Base-by-base conservation (phyloP, 1,140 invertebrate species). In the Drosophila sucinea region DNA sequence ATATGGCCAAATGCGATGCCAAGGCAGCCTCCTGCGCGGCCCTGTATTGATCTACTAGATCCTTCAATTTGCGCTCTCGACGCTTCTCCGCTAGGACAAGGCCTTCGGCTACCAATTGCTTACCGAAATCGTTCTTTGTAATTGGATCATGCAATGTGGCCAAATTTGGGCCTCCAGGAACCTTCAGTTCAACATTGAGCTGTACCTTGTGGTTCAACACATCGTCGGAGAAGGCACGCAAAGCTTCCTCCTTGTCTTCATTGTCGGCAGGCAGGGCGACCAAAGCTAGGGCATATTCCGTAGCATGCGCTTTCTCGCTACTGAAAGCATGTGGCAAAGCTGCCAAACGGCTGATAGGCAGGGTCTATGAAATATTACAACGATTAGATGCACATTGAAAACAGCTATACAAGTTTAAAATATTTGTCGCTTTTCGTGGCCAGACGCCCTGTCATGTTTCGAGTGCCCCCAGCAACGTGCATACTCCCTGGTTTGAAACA, bases 21-120 rank as follows among this genome's bases (percentile, higher is more conserved):
- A 97, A 96, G 3, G 98, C 98, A 61, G 95, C 93, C 71, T 97
- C 95, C 92, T 99, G 96, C 10, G 97, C 97, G 40, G 94, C 94
- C 72, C 94, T 94, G 92, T 99, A 99, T 65, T 98, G 96, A 35
- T 94, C 94, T 68, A 97, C 95, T 92, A 99, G 91, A 92, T 96
- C 95, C 57, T 95, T 94, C 35, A 99, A 94, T 78, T 96, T 95
- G 67, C 95, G 95, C 84, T 99, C 98, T 67, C 95, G 95, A 41
- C 96, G 93, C 56, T 94, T 94, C 55, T 98, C 97, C 64, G 96
- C 95, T 38, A 99, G 86, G 1, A 98, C 93, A 51, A 96, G 94
- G 10, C 99, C 99, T 79, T 98, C 96, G 38, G 94, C 93, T 65
- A 99, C 95, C 11, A 99, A 94, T 71, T 94, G 94, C 92, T 97